Evolutionary conservation across 2,888 invertebrate genomes (phyloP), one percentile per base, ranked within the genome.

Genomic region (Chalcosyrphus nemorum): DNA sequence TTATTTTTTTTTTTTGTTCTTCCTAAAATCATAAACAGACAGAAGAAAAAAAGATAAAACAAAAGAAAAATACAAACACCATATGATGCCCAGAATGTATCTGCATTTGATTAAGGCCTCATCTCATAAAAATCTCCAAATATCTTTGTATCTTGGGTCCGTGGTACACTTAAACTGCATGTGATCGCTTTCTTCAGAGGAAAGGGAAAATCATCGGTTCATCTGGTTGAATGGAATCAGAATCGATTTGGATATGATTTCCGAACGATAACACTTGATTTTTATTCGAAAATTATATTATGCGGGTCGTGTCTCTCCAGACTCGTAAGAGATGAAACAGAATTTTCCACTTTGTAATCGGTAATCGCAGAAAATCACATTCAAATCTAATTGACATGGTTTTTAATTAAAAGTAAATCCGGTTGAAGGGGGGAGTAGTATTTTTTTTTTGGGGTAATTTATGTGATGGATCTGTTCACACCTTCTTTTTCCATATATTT

Each of bases 261-360:
- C 41, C 43, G 61, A 78, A 68, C 52, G 77, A 68, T 82, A 82
- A 82, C 78, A 50, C 68, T 74, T 78, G 78, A 78, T 82, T 82
- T 82, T 82, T 78, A 82, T 82, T 78, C 56, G 82, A 78, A 74
- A 82, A 82, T 77, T 77, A 82, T 77, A 54, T 78, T 82, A 78
- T 78, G 82, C 82, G 77, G 78, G 77, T 56, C 50, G 17, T 17
- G 15, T 11, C 32, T 21, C 13, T 6, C 29, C 21, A 6, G 56
- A 15, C 21, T 54, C 63, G 75, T 47, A 75, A 47, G 66, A 59
- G 52, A 59, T 80, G 70, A 52, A 72, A 77, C 82, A 82, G 56
- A 72, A 72, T 78, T 63, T 82, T 82, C 68, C 78, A 82, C 82
- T 82, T 78, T 82, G 78, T 77, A n/a, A n/a, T 29, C 41, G 47